Evolutionary conservation across 1,140 invertebrate species (phyloP), one percentile per base, ranked within the genome.

Genomic region (Prorops nasuta): DNA sequence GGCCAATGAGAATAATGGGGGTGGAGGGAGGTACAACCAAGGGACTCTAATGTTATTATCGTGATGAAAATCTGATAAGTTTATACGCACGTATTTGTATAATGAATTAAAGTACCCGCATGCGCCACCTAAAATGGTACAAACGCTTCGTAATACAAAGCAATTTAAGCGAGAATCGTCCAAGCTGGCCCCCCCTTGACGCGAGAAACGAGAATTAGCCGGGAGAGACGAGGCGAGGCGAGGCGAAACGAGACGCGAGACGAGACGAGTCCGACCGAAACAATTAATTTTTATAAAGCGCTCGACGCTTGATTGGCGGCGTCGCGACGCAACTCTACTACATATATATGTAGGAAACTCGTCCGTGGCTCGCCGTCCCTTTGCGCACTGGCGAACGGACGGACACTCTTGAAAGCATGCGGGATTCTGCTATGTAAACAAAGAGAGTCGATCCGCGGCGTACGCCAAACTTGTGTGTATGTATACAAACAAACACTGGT

Each of bases 241-340:
- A n/a, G n/a, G n/a, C n/a, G n/a, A n/a, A n/a, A n/a, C n/a, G n/a
- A n/a, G n/a, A n/a, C n/a, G n/a, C n/a, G n/a, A n/a, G n/a, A n/a
- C n/a, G n/a, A n/a, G n/a, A n/a, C n/a, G n/a, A 65, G 68, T 66
- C 49, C 51, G 61, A 49, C 55, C 57, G 42, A 69, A 71, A 63
- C 64, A 57, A 66, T 70, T 67, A 66, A 60, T 61, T 63, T 57
- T 59, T 62, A 63, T 60, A 64, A 69, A 42, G n/a, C n/a, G n/a
- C n/a, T n/a, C n/a, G n/a, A n/a, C n/a, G n/a, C n/a, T n/a, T n/a
- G n/a, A n/a, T n/a, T 22, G 42, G 54, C 28, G 36, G 12, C 51
- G 45, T 46, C 49, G 44, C 47, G 43, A 49, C 46, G 20, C 19
- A 3, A 28, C 24, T 28, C 24, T 28, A 28, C 24, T n/a, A n/a